phyloP scores from a whole-genome alignment of 2,113 vertebrate species.

The Mormyrus iriodes region DNA sequence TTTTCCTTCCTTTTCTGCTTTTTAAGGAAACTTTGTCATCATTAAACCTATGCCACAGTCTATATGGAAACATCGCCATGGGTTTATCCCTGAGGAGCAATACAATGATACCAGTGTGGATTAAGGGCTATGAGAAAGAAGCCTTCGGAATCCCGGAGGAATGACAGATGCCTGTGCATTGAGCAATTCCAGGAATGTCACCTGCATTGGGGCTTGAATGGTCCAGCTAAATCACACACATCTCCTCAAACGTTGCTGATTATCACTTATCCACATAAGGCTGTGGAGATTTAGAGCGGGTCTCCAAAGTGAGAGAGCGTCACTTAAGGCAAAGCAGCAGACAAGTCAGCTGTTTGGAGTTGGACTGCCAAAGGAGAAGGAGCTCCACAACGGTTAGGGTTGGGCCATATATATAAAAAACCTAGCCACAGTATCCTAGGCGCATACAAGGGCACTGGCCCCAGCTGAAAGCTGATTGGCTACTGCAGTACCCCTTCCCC shows the following conservation, averaged over 20 bases:
- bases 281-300: not conserved
- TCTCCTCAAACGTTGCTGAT: not conserved
- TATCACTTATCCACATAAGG: not conserved
- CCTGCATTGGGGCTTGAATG: not conserved
- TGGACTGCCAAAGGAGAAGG: no score
- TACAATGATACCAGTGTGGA: not conserved
- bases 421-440: not conserved
- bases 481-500: not conserved
- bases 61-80: not conserved
- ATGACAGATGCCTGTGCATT: not conserved
- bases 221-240: not conserved
- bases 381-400: no score
- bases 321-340: not conserved
- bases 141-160: not conserved
- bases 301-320: not conserved
- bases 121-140: not conserved
- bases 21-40: not conserved
- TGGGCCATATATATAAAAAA: slow-evolving; percentile 17
- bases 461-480: not conserved
- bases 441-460: not conserved
- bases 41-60: not conserved
- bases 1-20: not conserved
- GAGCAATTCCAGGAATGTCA: not conserved
- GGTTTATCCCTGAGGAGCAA: not conserved
- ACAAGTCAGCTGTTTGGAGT: no score